Evolutionary conservation across 2,888 invertebrate species (phyloP).

Genomic region (Leuctra nigra): DNA sequence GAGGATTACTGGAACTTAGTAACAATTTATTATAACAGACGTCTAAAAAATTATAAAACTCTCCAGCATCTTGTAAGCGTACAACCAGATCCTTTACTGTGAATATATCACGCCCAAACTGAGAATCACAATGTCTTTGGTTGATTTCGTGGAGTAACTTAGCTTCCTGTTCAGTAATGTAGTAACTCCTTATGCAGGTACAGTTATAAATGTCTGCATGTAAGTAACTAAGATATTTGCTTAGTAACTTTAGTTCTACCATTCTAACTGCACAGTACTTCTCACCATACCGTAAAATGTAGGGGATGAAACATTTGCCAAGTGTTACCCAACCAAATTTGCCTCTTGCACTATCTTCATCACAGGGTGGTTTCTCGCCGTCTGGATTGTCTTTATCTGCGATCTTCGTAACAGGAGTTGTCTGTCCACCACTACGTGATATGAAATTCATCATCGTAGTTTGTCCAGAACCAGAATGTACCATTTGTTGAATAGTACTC

Average conservation of each 20-base stretch:
- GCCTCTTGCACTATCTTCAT: conserved; percentile 42
- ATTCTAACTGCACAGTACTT: conserved; percentile 91
- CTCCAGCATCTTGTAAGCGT: conserved; percentile 76
- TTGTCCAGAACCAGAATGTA: conserved; percentile 29
- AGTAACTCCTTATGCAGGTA: conserved; percentile 87
- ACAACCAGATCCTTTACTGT: conserved; percentile 84
- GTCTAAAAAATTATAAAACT: conserved; percentile 85
- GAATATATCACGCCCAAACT: conserved; percentile 83
- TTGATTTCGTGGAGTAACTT: conserved; percentile 89
- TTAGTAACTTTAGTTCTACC: conserved; percentile 84
- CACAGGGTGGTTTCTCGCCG: conserved; percentile 32
- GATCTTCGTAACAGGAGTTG: neutral
- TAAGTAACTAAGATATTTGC: conserved; percentile 80
- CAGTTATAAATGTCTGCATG: conserved; percentile 88
- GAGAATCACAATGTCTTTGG: conserved; percentile 81
- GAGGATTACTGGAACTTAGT: conserved; percentile 56
- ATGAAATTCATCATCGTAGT: conserved; percentile 27
- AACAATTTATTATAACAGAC: conserved; percentile 81
- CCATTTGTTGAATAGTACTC: conserved; percentile 18
- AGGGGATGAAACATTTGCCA: conserved; percentile 81
- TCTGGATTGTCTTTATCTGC: conserved; percentile 34
- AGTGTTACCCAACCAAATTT: conserved; percentile 88
- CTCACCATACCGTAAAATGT: conserved; percentile 74
- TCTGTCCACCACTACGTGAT: neutral
- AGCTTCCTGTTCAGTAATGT: conserved; percentile 86